These are phyloP conservation scores for Oxycera nigricornis DNA, from an alignment of 2,888 invertebrate genomes.

Conservation along the genomic window DNA sequence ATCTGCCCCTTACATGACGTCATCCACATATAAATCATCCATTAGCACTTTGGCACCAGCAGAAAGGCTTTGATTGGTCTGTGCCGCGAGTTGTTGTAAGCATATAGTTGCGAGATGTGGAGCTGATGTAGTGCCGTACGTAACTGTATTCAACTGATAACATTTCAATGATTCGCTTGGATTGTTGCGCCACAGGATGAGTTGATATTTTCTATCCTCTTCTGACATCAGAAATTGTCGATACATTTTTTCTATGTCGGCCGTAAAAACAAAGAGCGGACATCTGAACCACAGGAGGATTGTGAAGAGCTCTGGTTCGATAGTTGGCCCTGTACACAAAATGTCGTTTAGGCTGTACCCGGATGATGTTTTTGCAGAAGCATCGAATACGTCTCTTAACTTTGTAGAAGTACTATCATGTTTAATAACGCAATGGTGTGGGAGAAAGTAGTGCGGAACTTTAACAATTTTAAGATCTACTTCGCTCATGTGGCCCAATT, in stretches of 20 bases:
- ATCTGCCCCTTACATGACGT: constrained; percentile 55
- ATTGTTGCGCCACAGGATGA: constrained; percentile 58
- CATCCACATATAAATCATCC: constrained; percentile 63
- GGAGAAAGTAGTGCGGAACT: neutral
- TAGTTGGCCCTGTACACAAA: neutral
- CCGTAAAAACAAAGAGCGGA: neutral
- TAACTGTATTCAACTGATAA: constrained; percentile 47
- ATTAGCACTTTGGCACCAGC: constrained; percentile 60
- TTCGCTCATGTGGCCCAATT: neutral
- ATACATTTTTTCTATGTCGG: too few relatives aligned
- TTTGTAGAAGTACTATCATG: neutral
- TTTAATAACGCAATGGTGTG: neutral
- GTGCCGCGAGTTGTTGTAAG: constrained; percentile 59
- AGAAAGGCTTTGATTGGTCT: constrained; percentile 64
- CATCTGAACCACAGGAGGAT: neutral
- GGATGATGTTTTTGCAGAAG: neutral
- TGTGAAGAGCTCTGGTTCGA: neutral
- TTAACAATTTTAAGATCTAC: neutral
- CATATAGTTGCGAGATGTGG: constrained; percentile 58
- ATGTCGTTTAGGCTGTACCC: neutral
- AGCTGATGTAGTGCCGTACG: constrained; percentile 51
- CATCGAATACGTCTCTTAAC: neutral
- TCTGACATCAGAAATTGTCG: too few relatives aligned
- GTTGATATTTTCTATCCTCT: constrained; percentile 48
- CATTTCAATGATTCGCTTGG: constrained; percentile 56